Conservation (phyloP, 2,888 invertebrate genomes). For the Epistrophe eligans region DNA sequence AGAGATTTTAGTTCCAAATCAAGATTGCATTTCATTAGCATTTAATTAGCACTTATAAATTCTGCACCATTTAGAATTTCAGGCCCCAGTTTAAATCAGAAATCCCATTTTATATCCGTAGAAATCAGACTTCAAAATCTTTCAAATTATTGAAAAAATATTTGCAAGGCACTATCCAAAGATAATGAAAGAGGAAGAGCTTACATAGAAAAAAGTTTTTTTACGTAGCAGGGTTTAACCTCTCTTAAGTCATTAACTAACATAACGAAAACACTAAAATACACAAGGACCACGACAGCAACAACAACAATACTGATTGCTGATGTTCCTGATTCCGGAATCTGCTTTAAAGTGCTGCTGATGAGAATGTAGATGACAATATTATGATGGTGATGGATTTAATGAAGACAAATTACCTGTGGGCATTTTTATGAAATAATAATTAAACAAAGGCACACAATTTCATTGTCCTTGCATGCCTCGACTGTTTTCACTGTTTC, state of each 20-base stretch:
- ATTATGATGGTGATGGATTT: slow-evolving; percentile 80
- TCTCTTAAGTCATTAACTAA: slow-evolving; percentile 44
- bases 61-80: too few species aligned
- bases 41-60: too few species aligned
- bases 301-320: slow-evolving; percentile 17
- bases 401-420: slow-evolving; percentile 84
- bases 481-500: slow-evolving; percentile 30
- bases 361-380: slow-evolving; percentile 68
- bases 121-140: neutral
- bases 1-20: too few species aligned
- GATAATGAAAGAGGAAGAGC: slow-evolving; percentile 31
- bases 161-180: slow-evolving; percentile 15
- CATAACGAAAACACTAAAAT: slow-evolving; percentile 66
- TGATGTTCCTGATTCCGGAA: slow-evolving; percentile 9
- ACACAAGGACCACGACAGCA: slow-evolving; percentile 56
- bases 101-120: too few species aligned
- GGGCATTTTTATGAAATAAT: slow-evolving; percentile 83
- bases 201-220: neutral
- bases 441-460: slow-evolving; percentile 72
- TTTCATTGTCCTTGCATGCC: slow-evolving; percentile 70
- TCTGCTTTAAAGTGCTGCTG: slow-evolving; percentile 28
- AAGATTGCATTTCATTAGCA: too few species aligned
- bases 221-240: neutral
- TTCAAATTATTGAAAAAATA: slow-evolving; percentile 16
- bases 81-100: too few species aligned